These are phyloP conservation scores for Zaprionus ornatus DNA, from an alignment of 1,140 invertebrate species.

Conservation along the genomic window DNA sequence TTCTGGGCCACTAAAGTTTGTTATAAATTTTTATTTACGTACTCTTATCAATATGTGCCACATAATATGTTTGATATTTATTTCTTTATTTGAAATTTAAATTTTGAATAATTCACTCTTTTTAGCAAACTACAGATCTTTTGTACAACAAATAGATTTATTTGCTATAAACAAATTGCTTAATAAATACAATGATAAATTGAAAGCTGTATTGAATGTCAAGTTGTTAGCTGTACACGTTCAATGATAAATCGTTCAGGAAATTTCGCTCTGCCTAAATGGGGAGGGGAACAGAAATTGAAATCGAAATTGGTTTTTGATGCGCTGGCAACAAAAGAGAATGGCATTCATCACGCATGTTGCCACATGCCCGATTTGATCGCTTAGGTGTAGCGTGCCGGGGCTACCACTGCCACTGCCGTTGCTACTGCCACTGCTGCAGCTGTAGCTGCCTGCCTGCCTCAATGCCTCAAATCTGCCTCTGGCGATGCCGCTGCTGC, in stretches of 20 bases:
- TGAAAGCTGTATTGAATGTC: background rate
- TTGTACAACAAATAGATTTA: background rate
- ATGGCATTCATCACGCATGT: conserved; percentile 37
- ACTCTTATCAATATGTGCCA: too few species aligned
- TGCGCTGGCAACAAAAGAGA: conserved; percentile 27
- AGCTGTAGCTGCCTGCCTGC: background rate
- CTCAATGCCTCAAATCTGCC: conserved; percentile 31
- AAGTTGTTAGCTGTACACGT: background rate
- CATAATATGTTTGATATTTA: too few species aligned
- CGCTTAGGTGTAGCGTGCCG: conserved; percentile 37
- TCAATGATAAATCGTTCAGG: conserved; percentile 19
- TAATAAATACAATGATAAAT: conserved; percentile 9
- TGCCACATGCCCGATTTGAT: conserved; percentile 25
- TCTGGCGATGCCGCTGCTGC: conserved; percentile 10
- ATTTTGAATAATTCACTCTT: too few species aligned
- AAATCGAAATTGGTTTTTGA: conserved; percentile 29
- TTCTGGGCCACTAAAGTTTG: too few species aligned
- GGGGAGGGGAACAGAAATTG: background rate
- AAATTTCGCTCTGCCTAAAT: conserved; percentile 20
- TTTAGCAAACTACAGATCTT: too few species aligned
- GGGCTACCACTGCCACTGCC: conserved; percentile 9
- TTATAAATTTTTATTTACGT: too few species aligned
- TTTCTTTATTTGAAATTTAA: too few species aligned
- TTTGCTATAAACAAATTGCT: background rate
- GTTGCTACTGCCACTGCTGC: background rate